A percentile compares a stretch with the other conserved stretches of the same genome.
These are phyloP conservation scores for Sinosuthora webbiana DNA, from an alignment of 2,113 vertebrate species.

Conservation along the genomic window DNA sequence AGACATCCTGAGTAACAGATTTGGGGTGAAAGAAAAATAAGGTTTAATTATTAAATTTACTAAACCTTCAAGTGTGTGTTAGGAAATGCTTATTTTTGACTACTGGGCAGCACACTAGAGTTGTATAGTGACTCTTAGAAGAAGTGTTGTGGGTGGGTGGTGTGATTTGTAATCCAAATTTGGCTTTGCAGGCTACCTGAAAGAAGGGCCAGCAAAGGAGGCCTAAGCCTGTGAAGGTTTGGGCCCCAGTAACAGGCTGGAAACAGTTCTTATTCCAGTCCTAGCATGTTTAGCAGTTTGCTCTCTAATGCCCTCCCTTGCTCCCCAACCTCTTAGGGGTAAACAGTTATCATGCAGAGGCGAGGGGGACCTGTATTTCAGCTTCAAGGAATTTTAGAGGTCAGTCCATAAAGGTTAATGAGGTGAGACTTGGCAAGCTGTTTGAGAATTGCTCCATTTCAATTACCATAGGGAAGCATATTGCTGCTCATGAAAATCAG, in stretches of 20 bases:
- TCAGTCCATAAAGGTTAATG: slow-evolving; percentile 46
- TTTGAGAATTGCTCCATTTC: slow-evolving; percentile 27
- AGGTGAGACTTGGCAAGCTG: slow-evolving; percentile 30
- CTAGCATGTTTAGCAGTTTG: background rate
- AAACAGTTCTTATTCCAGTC: background rate
- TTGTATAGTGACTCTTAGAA: background rate
- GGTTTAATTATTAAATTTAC: background rate
- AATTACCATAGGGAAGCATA: background rate
- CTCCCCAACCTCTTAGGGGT: background rate
- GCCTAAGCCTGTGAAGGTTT: background rate
- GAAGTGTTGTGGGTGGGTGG: background rate
- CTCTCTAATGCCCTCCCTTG: background rate
- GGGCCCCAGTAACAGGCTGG: background rate
- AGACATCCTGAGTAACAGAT: background rate
- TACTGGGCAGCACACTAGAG: background rate
- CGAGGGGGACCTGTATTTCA: background rate
- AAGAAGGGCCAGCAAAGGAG: background rate
- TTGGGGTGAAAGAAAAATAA: background rate
- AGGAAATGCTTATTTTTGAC: background rate
- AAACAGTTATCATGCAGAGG: background rate
- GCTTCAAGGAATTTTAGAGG: slow-evolving; percentile 52
- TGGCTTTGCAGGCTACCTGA: background rate
- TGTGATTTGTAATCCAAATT: background rate
- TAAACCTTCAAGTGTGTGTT: background rate
- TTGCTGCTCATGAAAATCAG: slow-evolving; percentile 3